Percentiles rank a stretch among this genome's conserved stretches.
Conservation (phyloP, 2,797 vertebrate species). For the Enteromius viviparus region DNA sequence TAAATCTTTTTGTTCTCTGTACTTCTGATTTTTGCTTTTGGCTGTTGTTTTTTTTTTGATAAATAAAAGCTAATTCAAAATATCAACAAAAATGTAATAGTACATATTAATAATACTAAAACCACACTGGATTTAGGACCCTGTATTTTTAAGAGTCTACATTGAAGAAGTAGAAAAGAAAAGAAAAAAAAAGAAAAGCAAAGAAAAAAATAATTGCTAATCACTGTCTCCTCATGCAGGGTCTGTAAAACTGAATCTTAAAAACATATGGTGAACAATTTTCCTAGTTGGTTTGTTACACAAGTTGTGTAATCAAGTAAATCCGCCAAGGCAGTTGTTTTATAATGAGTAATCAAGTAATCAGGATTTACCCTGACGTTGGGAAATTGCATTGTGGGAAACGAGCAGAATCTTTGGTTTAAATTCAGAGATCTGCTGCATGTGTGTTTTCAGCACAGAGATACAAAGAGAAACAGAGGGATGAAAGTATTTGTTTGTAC, state of each 20-base stretch:
- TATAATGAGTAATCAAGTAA: conserved; percentile 35
- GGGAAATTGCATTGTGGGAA: conserved; percentile 28
- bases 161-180: neutral
- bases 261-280: conserved; percentile 22
- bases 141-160: neutral
- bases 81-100: neutral
- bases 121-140: neutral
- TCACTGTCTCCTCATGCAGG: neutral
- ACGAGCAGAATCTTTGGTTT: conserved; percentile 23
- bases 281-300: conserved; percentile 14
- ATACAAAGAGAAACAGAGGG: conserved; percentile 10
- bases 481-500: neutral
- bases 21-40: neutral
- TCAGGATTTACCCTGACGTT: conserved; percentile 31
- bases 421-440: neutral
- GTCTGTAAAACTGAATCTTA: conserved; percentile 14
- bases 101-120: too few species aligned
- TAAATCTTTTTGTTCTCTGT: neutral
- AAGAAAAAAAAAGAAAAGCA: neutral
- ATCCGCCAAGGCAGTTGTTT: conserved; percentile 18
- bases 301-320: conserved; percentile 44
- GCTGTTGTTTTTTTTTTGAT: neutral
- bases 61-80: neutral
- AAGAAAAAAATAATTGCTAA: neutral
- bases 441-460: conserved; percentile 6